phyloP scores from a whole-genome alignment of 2,113 vertebrate genomes.

The Rhinolophus ferrumequinum region DNA sequence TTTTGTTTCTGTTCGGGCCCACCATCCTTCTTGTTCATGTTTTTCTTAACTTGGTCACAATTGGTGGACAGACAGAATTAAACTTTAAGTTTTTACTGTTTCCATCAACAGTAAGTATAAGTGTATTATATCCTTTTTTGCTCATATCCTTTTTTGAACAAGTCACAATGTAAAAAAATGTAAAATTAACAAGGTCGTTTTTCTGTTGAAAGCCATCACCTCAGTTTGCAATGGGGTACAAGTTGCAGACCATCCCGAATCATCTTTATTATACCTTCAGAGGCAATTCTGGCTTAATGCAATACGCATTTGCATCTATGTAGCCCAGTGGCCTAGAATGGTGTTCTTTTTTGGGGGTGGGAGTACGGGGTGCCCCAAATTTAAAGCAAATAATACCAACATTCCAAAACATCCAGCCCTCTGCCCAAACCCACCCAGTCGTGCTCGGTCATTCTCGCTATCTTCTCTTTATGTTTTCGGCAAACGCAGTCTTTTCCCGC shows the following conservation, averaged over 20 bases:
- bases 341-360: neutral
- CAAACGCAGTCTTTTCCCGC: neutral
- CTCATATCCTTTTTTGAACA: neutral
- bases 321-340: neutral
- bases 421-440: conserved; percentile 54
- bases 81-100: neutral
- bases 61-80: neutral
- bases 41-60: neutral
- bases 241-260: neutral
- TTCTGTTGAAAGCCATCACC: conserved; percentile 9
- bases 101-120: neutral
- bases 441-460: conserved; percentile 15
- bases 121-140: neutral
- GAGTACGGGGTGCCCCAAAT: neutral
- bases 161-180: conserved; percentile 1
- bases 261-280: neutral
- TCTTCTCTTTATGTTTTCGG: neutral
- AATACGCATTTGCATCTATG: neutral
- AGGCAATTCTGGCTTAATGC: neutral
- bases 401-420: neutral
- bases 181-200: neutral
- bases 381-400: neutral
- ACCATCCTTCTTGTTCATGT: neutral
- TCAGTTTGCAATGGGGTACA: neutral
- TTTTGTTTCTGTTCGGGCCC: neutral